Conservation (phyloP, 2,888 invertebrate genomes). For the Chrysina gloriosa region DNA sequence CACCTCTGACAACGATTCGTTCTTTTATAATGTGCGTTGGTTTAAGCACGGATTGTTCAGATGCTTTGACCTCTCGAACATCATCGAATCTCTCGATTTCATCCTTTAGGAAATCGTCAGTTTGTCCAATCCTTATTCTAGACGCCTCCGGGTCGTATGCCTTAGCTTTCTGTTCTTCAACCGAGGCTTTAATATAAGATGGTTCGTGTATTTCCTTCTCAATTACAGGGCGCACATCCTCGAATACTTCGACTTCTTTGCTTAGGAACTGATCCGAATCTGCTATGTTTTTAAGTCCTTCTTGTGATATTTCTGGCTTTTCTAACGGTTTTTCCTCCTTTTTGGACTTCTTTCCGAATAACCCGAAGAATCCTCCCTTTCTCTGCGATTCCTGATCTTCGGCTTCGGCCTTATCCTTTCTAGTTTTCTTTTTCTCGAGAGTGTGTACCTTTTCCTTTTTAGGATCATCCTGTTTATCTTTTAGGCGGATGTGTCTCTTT, state of each 20-base stretch:
- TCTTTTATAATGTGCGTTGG: constrained; percentile 1
- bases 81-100: constrained; percentile 39
- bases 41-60: not conserved
- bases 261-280: constrained; percentile 45
- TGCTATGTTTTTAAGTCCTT: constrained; percentile 3
- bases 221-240: constrained; percentile 43
- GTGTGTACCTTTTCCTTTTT: constrained; percentile 4
- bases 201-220: constrained; percentile 17
- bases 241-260: constrained; percentile 46
- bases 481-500: not conserved
- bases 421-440: constrained; percentile 22
- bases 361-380: constrained; percentile 49
- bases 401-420: constrained; percentile 31
- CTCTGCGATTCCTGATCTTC: constrained; percentile 44
- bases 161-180: not conserved
- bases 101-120: constrained; percentile 20
- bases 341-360: constrained; percentile 50
- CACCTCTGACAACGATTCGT: not conserved
- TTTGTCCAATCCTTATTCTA: not conserved
- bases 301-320: constrained; percentile 28
- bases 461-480: constrained; percentile 5
- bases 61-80: constrained; percentile 25
- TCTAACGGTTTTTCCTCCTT: constrained; percentile 38
- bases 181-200: not conserved
- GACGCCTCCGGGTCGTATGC: not conserved